phyloP scores from a whole-genome alignment of 1,140 invertebrate species.

The Atta texana region DNA sequence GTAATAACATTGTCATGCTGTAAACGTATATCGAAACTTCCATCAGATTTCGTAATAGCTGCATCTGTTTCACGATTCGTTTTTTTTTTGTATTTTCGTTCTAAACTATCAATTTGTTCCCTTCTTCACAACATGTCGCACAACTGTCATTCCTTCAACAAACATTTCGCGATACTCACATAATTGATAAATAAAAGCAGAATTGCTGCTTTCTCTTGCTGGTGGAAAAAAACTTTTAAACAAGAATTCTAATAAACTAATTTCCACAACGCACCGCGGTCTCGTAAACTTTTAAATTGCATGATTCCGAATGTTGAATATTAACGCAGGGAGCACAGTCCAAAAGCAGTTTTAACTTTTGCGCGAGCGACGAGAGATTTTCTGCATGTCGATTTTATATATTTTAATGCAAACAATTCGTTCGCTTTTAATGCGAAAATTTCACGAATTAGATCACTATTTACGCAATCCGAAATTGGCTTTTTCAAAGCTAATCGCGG shows the following conservation, averaged over 20 bases:
- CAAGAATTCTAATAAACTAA: conserved; percentile 48
- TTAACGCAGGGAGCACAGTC: conserved; percentile 30
- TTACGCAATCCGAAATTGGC: conserved; percentile 17
- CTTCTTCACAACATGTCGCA: not conserved
- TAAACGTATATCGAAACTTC: not conserved
- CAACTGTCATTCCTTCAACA: not conserved
- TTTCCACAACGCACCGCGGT: conserved; percentile 34
- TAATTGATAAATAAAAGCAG: conserved; percentile 40
- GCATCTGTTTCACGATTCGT: not conserved
- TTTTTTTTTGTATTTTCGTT: not conserved
- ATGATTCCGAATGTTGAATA: conserved; percentile 57
- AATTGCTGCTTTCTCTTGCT: not conserved
- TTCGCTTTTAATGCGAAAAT: conserved; percentile 43
- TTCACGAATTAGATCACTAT: conserved; percentile 42
- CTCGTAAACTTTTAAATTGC: conserved; percentile 50
- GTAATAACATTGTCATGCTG: not conserved
- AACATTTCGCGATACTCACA: conserved; percentile 5
- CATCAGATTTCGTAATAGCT: not conserved
- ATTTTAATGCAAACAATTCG: conserved; percentile 53
- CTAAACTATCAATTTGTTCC: conserved; percentile 1
- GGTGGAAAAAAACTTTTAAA: not conserved
- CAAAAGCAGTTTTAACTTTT: conserved; percentile 57
- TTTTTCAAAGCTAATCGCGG: not conserved
- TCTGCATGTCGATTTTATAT: conserved; percentile 41
- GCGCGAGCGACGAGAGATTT: conserved; percentile 23